Evolutionary conservation across 1,140 invertebrate species (phyloP).

Genomic region (Chrysomallon squamiferum): DNA sequence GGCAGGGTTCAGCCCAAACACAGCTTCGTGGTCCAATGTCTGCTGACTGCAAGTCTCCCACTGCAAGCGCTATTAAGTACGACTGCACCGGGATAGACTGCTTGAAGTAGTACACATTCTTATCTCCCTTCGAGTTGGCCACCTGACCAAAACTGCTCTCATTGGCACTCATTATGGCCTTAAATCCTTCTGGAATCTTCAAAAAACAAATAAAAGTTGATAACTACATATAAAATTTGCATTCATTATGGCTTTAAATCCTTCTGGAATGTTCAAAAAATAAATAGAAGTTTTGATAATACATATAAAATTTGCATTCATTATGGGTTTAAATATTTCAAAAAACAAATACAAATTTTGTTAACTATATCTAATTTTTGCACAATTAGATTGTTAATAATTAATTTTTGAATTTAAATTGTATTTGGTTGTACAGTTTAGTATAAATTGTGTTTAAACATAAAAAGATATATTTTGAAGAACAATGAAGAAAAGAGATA

Average conservation of each 20-base stretch:
- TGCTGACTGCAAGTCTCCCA: constrained; percentile 75
- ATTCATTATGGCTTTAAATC: constrained; percentile 85
- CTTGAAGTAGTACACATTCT: constrained; percentile 75
- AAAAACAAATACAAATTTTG: too few species aligned
- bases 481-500: too few species aligned
- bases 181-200: constrained; percentile 64
- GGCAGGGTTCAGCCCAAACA: constrained; percentile 81
- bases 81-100: constrained; percentile 71
- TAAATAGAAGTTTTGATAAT: too few species aligned
- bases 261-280: constrained; percentile 32
- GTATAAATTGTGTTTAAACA: too few species aligned
- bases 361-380: too few species aligned
- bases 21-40: constrained; percentile 77
- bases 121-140: constrained; percentile 66
- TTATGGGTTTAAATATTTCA: constrained; percentile 75
- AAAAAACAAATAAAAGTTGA: too few species aligned
- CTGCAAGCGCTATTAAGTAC: constrained; percentile 82
- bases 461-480: too few species aligned
- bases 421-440: too few species aligned
- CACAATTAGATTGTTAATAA: too few species aligned
- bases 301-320: constrained; percentile 76
- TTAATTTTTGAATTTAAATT: too few species aligned
- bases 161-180: constrained; percentile 87
- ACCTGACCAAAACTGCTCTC: constrained; percentile 21
- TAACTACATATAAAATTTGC: constrained; percentile 67